These are phyloP conservation scores for Scaptomyza cyrtandrae DNA, from an alignment of 2,888 invertebrate genomes.

Conservation along the genomic window DNA sequence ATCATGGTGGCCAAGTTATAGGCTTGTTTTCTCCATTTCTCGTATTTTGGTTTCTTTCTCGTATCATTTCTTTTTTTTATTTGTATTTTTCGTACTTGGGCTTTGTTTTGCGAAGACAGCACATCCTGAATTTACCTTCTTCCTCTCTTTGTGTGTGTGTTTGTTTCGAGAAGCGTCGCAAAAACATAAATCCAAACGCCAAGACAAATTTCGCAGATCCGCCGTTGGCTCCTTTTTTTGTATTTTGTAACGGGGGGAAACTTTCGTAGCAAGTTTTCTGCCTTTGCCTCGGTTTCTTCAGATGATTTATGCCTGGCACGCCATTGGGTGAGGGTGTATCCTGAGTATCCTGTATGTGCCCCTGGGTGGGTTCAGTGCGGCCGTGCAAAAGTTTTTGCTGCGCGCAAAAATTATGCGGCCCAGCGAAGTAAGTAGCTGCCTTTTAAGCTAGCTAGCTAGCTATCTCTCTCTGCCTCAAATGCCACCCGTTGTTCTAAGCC, in stretches of 20 bases:
- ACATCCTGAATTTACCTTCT: constrained; percentile 80
- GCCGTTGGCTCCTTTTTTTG: constrained; percentile 48
- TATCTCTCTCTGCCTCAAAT: constrained; percentile 47
- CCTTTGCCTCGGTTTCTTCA: constrained; percentile 57
- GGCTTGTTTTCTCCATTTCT: constrained; percentile 61
- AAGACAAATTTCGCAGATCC: constrained; percentile 82
- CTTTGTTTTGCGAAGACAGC: constrained; percentile 82
- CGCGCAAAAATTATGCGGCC: constrained; percentile 65
- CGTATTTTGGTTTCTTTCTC: constrained; percentile 32
- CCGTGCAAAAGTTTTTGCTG: constrained; percentile 67
- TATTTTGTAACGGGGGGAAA: constrained; percentile 34
- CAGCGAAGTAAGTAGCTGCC: constrained; percentile 57
- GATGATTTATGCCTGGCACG: constrained; percentile 73
- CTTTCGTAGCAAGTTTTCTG: constrained; percentile 71
- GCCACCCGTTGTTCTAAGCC: constrained; percentile 82
- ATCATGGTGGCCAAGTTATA: constrained; percentile 69
- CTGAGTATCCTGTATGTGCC: constrained; percentile 33
- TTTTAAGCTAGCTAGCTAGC: constrained; percentile 12
- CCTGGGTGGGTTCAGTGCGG: constrained; percentile 36
- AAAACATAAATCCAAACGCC: constrained; percentile 79
- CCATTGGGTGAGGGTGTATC: constrained; percentile 70
- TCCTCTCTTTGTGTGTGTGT: constrained; percentile 31
- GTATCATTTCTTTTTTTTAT: constrained; percentile 31
- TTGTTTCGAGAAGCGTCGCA: constrained; percentile 75
- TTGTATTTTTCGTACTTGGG: constrained; percentile 31